These are phyloP conservation scores for Thalpophila matura DNA, from an alignment of 2,888 invertebrate genomes.

Conservation along the genomic window DNA sequence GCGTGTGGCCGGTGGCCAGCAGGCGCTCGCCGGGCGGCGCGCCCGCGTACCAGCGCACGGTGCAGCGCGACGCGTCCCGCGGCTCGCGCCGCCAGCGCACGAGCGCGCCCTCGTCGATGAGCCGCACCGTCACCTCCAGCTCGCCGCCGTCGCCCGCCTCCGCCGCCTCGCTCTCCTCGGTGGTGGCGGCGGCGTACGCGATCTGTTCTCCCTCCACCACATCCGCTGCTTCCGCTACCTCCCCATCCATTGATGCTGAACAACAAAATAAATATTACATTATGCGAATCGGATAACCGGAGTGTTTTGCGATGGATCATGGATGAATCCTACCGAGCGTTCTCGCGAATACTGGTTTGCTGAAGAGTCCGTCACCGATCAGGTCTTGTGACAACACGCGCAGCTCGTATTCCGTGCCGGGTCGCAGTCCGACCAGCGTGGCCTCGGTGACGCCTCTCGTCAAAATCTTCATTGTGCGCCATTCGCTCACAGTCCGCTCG, in stretches of 20 bases:
- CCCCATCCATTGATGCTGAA: constrained; percentile 47
- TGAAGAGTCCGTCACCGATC: constrained; percentile 97
- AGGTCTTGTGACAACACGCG: constrained; percentile 96
- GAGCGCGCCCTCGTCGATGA: constrained; percentile 94
- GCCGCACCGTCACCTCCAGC: constrained; percentile 93
- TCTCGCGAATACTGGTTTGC: constrained; percentile 94
- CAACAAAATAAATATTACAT: neutral
- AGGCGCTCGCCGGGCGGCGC: constrained; percentile 91
- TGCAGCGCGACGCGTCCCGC: constrained; percentile 91
- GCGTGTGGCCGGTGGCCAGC: constrained; percentile 93
- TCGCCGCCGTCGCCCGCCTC: constrained; percentile 89
- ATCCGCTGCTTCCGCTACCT: constrained; percentile 42
- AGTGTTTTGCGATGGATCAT: neutral
- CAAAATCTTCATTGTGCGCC: constrained; percentile 95
- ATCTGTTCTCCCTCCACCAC: constrained; percentile 57
- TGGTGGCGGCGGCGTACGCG: constrained; percentile 62
- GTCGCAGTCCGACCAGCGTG: constrained; percentile 94
- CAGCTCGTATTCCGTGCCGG: constrained; percentile 96
- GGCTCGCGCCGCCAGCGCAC: constrained; percentile 94
- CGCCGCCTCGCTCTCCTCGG: constrained; percentile 39
- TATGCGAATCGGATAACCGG: constrained; percentile 3
- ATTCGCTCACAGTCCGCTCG: constrained; percentile 93
- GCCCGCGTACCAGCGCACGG: constrained; percentile 93
- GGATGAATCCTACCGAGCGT: constrained; percentile 90
- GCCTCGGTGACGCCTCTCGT: constrained; percentile 94